phyloP scores from a whole-genome alignment of 2,797 vertebrate genomes.

The Mus caroli region DNA sequence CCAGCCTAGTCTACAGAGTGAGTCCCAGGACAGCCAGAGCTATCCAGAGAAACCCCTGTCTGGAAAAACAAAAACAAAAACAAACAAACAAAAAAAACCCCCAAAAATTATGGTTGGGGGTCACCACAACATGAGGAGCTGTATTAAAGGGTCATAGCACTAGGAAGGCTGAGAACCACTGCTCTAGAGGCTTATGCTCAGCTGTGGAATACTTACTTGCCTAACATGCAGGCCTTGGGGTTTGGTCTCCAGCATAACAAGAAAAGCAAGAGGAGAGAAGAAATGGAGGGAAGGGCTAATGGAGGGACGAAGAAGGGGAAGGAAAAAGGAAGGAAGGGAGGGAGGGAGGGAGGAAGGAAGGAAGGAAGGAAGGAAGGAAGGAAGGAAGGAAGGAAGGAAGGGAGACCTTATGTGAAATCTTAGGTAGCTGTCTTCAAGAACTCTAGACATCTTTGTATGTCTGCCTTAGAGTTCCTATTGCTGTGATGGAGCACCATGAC shows the following conservation, averaged over 20 bases:
- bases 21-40: too few species aligned
- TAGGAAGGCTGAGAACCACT: background rate
- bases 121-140: background rate
- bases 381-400: too few species aligned
- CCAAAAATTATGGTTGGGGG: background rate
- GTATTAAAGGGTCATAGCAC: background rate
- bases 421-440: conserved; percentile 2
- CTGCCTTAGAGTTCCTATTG: background rate
- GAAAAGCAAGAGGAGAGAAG: background rate
- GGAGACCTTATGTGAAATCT: background rate
- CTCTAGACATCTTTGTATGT: conserved; percentile 2
- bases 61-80: too few species aligned
- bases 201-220: background rate
- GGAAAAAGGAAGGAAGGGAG: background rate
- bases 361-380: too few species aligned
- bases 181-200: background rate
- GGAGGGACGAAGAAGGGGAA: background rate
- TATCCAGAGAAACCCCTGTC: too few species aligned
- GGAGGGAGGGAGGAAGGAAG: background rate
- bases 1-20: too few species aligned
- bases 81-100: too few species aligned
- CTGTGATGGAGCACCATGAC: background rate
- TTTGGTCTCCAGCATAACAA: background rate
- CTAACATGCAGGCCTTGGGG: too few species aligned
- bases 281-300: background rate